Percentiles rank a stretch among this genome's conserved stretches.
Conservation (phyloP, 2,888 invertebrate genomes). For the Mythimna impura region DNA sequence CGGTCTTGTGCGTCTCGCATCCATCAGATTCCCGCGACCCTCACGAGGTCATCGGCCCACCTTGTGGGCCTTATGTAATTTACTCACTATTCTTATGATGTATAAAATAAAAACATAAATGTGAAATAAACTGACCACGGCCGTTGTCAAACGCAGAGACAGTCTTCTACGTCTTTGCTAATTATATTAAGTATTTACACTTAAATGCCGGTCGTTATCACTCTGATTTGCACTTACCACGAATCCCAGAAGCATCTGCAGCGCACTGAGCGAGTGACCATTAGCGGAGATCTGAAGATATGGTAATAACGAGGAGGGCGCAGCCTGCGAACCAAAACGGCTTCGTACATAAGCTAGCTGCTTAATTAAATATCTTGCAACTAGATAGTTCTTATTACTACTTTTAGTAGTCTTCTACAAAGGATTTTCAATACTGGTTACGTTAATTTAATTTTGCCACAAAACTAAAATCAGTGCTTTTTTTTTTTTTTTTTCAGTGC, state of each 20-base stretch:
- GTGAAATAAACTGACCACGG: conserved; percentile 20
- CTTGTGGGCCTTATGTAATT: too few relatives aligned
- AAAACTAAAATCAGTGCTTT: not conserved
- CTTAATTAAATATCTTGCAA: conserved; percentile 55
- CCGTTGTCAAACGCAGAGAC: conserved; percentile 38
- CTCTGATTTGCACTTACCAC: conserved; percentile 44
- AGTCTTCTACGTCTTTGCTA: conserved; percentile 22
- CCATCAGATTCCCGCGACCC: too few relatives aligned
- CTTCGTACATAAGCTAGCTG: conserved; percentile 15
- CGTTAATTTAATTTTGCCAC: conserved; percentile 16
- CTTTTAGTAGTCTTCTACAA: conserved; percentile 27
- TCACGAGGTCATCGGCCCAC: too few relatives aligned
- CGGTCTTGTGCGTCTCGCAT: too few relatives aligned
- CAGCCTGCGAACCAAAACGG: conserved; percentile 35
- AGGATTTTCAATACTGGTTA: conserved; percentile 19
- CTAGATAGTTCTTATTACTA: conserved; percentile 24
- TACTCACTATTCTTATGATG: conserved; percentile 1
- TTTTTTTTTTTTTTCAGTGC: too few relatives aligned
- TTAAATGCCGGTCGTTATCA: conserved; percentile 54
- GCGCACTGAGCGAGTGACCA: conserved; percentile 52
- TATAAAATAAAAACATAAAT: conserved; percentile 17
- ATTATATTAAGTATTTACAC: conserved; percentile 58
- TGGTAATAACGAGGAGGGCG: conserved; percentile 56
- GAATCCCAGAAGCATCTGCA: conserved; percentile 56
- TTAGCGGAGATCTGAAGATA: conserved; percentile 59